Conservation (phyloP, 1,140 invertebrate genomes). For the Eriosoma lanigerum region DNA sequence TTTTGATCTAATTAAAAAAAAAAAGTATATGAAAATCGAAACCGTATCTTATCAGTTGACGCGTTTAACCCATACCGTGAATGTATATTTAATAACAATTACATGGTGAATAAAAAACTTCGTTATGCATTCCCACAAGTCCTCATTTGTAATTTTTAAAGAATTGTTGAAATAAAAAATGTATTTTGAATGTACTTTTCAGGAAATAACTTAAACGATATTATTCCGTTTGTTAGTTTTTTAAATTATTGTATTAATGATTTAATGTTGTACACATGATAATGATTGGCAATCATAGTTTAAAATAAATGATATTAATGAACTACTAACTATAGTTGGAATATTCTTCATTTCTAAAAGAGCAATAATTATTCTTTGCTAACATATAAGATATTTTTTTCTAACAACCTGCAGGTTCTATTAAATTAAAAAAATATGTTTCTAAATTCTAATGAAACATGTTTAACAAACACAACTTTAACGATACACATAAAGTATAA, state of each 20-base stretch:
- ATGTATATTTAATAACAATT: constrained; percentile 9
- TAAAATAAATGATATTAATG: background rate
- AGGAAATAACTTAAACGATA: background rate
- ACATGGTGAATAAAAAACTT: background rate
- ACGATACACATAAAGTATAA: too few species aligned
- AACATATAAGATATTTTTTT: background rate
- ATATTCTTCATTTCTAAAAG: background rate
- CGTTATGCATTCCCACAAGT: background rate
- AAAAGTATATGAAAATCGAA: background rate
- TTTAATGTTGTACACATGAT: background rate
- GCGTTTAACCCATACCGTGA: background rate
- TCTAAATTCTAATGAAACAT: too few species aligned
- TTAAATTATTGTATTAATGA: background rate
- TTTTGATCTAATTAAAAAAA: too few species aligned
- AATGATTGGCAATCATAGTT: background rate
- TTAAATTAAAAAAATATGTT: too few species aligned
- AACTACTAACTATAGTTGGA: background rate
- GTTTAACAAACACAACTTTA: too few species aligned
- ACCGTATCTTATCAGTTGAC: background rate
- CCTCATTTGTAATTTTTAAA: background rate
- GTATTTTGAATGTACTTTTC: constrained; percentile 4
- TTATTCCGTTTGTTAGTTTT: constrained; percentile 9
- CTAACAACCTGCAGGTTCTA: background rate
- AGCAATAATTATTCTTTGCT: background rate
- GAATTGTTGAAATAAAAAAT: background rate